Evolutionary conservation across 2,113 vertebrate genomes (phyloP).

Genomic region (Caretta caretta): DNA sequence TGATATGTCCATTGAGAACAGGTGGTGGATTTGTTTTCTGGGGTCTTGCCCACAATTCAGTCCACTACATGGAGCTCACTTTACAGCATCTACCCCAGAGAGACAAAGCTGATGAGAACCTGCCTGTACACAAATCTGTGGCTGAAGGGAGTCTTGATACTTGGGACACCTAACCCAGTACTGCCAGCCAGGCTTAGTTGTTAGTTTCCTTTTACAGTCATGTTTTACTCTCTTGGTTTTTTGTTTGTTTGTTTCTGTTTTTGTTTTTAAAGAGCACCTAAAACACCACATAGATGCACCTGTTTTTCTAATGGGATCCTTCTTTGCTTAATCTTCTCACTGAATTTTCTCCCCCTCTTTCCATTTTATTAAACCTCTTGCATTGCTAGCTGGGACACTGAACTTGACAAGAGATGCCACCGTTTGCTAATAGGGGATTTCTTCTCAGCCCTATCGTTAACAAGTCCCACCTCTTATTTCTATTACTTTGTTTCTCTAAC

Average conservation of each 20-base stretch:
- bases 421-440: constrained; percentile 7
- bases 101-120: background rate
- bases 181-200: background rate
- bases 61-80: background rate
- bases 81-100: background rate
- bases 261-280: background rate
- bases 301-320: background rate
- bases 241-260: background rate
- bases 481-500: background rate
- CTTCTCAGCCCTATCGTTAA: constrained; percentile 4
- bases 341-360: background rate
- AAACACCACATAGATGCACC: background rate
- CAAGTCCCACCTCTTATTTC: background rate
- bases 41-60: background rate
- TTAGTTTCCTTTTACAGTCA: background rate
- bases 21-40: background rate
- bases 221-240: background rate
- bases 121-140: background rate
- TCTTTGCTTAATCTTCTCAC: constrained; percentile 35
- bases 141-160: background rate
- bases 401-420: background rate
- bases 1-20: background rate
- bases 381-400: background rate
- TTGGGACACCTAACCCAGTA: background rate
- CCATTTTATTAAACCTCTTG: background rate